Evolutionary conservation across 2,888 invertebrate genomes (phyloP), one percentile per base, ranked within the genome.

Genomic region (Stenurella melanura): DNA sequence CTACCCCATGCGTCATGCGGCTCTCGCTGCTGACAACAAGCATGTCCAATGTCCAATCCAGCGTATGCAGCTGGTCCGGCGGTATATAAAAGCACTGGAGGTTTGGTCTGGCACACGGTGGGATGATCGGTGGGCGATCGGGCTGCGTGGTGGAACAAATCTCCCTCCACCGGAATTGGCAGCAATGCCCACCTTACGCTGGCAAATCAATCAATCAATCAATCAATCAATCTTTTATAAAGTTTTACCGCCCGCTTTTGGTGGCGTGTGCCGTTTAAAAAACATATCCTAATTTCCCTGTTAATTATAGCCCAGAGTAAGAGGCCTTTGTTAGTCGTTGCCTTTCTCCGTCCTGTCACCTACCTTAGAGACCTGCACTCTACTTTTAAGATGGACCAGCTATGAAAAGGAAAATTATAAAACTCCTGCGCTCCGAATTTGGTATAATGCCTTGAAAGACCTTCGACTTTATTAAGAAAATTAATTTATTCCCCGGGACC

Each of bases 391-490:
- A 42, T 42, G 42, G 42, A 42, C 42, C 12, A 1, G 12, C 12
- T 42, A 12, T 42, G 42, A 42, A 42, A 42, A 42, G 42, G 42
- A 42, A 42, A 42, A 42, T 42, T 15, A 15, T 42, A 42, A 42
- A 42, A 42, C 42, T 42, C 42, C 12, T 42, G 42, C 42, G 42
- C 42, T 42, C 12, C 42, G 15, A 42, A 42, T 42, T 42, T 42
- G 42, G 42, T 15, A 9, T 42, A n/a, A 42, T 42, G 3, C 15
- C 42, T 12, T 42, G 42, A 42, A 42, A 42, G 42, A 15, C 42
- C 42, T 42, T 42, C 42, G 42, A 42, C 42, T 42, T 42, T 42
- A 42, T 42, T 42, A 42, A 42, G 42, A 42, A 42, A 42, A 42
- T 12, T 42, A 42, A 42, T 42, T 42, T 42, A 42, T 7, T 12